Evolutionary conservation across 2,888 invertebrate species (phyloP), one percentile per base, ranked within the genome.

Genomic region (Fabriciana adippe): DNA sequence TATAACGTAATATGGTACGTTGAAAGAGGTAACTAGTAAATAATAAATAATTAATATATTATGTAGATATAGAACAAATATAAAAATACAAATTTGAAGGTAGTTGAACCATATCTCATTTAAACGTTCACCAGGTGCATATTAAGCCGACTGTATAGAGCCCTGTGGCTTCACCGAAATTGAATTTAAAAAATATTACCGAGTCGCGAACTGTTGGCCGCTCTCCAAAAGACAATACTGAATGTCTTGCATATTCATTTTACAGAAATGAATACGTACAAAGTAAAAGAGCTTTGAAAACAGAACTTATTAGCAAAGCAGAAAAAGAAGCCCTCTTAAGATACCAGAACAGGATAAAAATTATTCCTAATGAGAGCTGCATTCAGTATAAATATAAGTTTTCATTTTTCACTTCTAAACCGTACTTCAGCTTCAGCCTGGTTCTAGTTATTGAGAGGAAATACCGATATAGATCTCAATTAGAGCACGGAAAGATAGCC

Each of bases 171-270:
- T 87, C 85, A 86, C 87, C 86, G 88, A 91, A 92, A 92, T 92
- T 92, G 91, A 92, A 92, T 92, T 92, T 90, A 89, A 92, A 92
- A 92, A 92, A 92, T 92, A 92, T 92, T 89, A 90, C 91, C 87
- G 79, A 85, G 83, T 86, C 86, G 83, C 84, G 86, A 84, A 88
- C 83, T 81, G 84, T 90, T 92, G 92, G 92, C 90, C 79, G 83
- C 83, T 79, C 81, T 90, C 92, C 91, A 92, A 89, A 85, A 92
- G 89, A 92, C 90, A 91, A 90, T 80, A 79, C 81, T 54, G 50
- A 70, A 68, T 83, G 81, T 84, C 88, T 87, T 89, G 88, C 87
- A 86, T 86, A 88, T 90, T 88, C 85, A 89, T 89, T 89, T 88
- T 84, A 86, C 81, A 86, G 84, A 83, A 87, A 88, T 88, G 88